Evolutionary conservation across 2,888 invertebrate species (phyloP), one percentile per base, ranked within the genome.

Genomic region (Prosopocoilus inquinatus): DNA sequence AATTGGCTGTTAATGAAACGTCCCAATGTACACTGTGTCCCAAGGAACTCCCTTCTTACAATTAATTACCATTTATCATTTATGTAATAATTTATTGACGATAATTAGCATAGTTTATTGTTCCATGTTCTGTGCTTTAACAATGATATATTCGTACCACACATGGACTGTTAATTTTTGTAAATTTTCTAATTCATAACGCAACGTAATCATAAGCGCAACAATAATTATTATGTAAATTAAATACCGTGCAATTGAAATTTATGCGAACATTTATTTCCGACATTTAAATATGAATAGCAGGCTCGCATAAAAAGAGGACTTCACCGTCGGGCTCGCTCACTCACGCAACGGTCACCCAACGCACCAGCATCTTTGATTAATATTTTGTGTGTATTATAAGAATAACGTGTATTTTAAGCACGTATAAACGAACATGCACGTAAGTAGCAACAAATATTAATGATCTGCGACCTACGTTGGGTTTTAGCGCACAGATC

Each of bases 381-480:
- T 38, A 38, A 38, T 38, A 38, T 9, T 13, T 38, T 38, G 38
- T 13, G 35, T 34, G 12, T 38, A 12, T 12, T 38, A 38, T 12
- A 12, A 36, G 12, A 11, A 36, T 11, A 11, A 12, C n/a, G 5
- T 36, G 12, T 36, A 38, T 38, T 38, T 38, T 38, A 12, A 38
- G 2, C 38, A 8, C 38, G 38, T 38, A 38, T 34, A n/a, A 34
- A 34, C 35, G 35, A 9, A n/a, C 36, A 5, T 5, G 36, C 12
- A 36, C 36, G 36, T 36, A 38, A 38, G 38, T 38, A 38, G 38
- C 38, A 38, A 38, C 38, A 38, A 38, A 38, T 38, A 38, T 38
- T 38, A 38, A 38, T 38, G 5, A 38, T 38, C 38, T 7, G 11
- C 38, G 38, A 38, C 9, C 38, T 8, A 38, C 38, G 38, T 38